Evolutionary conservation across 2,797 vertebrate species (phyloP), one percentile per base, ranked within the genome.

Genomic region (Selene dorsalis): DNA sequence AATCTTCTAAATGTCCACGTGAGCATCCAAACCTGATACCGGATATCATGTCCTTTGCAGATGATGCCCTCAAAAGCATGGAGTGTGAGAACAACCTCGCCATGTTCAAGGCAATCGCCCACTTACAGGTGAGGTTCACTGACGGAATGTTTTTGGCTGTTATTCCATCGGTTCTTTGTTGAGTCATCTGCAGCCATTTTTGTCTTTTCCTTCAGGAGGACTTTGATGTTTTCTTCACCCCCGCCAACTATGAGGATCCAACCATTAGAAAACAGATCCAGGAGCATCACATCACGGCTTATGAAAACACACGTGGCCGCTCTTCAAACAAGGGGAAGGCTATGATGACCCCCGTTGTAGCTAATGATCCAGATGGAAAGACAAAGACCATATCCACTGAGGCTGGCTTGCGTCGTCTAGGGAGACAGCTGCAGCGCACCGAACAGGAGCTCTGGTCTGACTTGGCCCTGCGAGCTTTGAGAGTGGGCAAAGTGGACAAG

Each of bases 161-260:
- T 22, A 22, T 66, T 68, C 18, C 1, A 14, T 20, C 47, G 58
- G 1, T 60, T 59, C 0, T 35, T 38, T 16, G 8, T 1, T 38
- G 35, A 50, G 47, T 43, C 26, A 72, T 26, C 11, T 30, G 2
- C n/a, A 17, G 4, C 2, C 4, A 68, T 4, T 55, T 59, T 28
- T 62, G 6, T 76, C 3, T 69, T 0, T 28, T 69, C 65, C 12
- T 71, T 69, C 84, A 99, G 98, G 96, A 97, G 87, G 94, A 97
- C 85, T 99, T 98, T 88, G 95, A 93, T 73, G 93, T 96, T 86
- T 99, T 97, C 81, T 94, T 98, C 89, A 94, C 97, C 0, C 94
- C 94, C 2, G 94, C 96, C 55, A 95, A 97, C 76, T 97, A 96
- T 1, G 95, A 94, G 61, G 94, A 96, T 84, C 93, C 92, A 10